Evolutionary conservation across 2,113 vertebrate genomes (phyloP), one percentile per base, ranked within the genome.

Genomic region (Podiceps cristatus): DNA sequence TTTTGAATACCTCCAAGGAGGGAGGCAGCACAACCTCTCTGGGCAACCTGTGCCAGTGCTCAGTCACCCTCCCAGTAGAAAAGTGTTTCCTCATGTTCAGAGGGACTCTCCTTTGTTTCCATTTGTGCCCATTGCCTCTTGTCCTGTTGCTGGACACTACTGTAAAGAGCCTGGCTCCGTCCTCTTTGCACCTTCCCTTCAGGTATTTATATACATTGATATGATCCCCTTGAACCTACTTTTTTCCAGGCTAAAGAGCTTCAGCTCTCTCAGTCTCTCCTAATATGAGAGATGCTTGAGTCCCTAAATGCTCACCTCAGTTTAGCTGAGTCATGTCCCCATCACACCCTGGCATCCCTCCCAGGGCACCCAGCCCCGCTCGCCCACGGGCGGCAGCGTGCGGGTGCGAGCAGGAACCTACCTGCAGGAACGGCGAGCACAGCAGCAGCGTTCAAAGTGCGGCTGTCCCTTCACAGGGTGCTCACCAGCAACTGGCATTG

Each of bases 301-400:
- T 56, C 4, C 58, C 52, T 63, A 17, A 49, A 37, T 9, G 18
- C 27, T 55, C 5, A 10, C 14, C 37, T 59, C 44, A 16, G 0
- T 19, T 29, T 59, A 74, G 10, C 28, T 50, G 58, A 86, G 60
- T 40, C 55, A 55, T 0, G 2, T 52, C 15, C 52, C 47, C 2
- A 0, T 23, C 52, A 15, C 2, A 0, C 42, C 90, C 10, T 25
- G 40, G 19, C 24, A 47, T 23, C 40, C 11, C 27, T 69, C 56
- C 33, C 1, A 2, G 13, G 24, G 22, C 44, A n/a, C 27, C 18
- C 1, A 0, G 10, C 37, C 33, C 20, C 0, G 2, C 37, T 69
- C 33, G 29, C 44, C 18, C 28, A 5, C 44, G 13, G 40, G 27
- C 45, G 11, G 5, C n/a, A 14, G 25, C 4, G 0, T 7, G 47